Evolutionary conservation across 2,113 vertebrate genomes (phyloP), one percentile per base, ranked within the genome.

Genomic region (Hemicordylus capensis): DNA sequence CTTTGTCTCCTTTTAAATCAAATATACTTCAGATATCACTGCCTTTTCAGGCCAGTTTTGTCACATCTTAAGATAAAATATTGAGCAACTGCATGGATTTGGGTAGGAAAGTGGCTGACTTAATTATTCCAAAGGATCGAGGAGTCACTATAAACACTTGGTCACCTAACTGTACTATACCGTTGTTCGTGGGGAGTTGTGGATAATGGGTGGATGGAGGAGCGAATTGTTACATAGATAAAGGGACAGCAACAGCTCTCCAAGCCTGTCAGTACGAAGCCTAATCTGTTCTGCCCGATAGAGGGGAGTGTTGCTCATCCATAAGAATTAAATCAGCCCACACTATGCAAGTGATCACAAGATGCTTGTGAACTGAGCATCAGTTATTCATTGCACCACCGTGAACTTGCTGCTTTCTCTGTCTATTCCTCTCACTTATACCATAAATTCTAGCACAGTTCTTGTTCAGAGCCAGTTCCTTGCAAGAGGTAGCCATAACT

Each of bases 261-360:
- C 42, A 83, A 37, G 20, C 61, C 75, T 48, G 42, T 14, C 63
- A 28, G 1, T 46, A 31, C 44, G 72, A 85, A 63, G 28, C 39
- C 12, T 66, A 46, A 2, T 48, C 28, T 63, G 1, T 64, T 74
- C 51, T 44, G 5, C 44, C 81, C 86, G 79, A 58, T 37, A 84
- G 86, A 84, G 76, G 86, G 86, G 20, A 74, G 76, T 83, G 46
- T 87, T 84, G 75, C n/a, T 20, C 80, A 82, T 70, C 26, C 44
- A 51, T 34, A 28, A n/a, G 14, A 63, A 73, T 63, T 28, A 6
- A 2, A 37, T 31, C 34, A 39, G 39, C 34, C 54, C 73, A 69
- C 19, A 9, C 24, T 70, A 11, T 31, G 26, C 17, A 61, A n/a
- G 3, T 15, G 75, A 37, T 11, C 64, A 2, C 51, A n/a, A 51